These are phyloP conservation scores for Syrrhaptes paradoxus DNA, from an alignment of 2,113 vertebrate genomes.

Conservation along the genomic window DNA sequence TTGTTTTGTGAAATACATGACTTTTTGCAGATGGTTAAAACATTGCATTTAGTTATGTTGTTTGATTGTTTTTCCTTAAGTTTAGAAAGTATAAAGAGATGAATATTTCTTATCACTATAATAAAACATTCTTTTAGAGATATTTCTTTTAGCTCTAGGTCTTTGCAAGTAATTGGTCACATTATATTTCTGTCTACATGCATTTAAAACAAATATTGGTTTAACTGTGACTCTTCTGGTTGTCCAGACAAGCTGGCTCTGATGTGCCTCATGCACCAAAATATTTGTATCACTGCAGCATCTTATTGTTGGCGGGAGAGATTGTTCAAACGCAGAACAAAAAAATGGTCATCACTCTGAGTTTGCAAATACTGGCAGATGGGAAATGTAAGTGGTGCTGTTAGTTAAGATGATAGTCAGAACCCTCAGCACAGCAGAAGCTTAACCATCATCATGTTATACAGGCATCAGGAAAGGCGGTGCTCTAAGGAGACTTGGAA, in stretches of 20 bases:
- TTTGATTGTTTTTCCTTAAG: not conserved
- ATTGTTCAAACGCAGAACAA: not conserved
- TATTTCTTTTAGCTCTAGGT: rapidly evolving
- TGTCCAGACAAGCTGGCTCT: not conserved
- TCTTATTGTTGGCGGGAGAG: not conserved
- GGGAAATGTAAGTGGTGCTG: not conserved
- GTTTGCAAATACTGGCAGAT: not conserved
- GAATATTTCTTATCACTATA: not conserved
- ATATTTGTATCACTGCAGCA: not conserved
- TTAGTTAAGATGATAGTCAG: not conserved
- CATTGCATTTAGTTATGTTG: rapidly evolving
- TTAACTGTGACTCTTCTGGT: not conserved
- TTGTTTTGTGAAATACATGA: not conserved
- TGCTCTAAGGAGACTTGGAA: not conserved
- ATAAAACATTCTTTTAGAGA: not conserved
- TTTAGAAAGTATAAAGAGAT: not conserved
- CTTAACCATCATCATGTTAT: not conserved
- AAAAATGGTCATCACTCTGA: not conserved
- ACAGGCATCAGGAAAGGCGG: not conserved
- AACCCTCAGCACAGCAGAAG: not conserved
- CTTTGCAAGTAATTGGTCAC: not conserved
- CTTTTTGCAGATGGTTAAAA: not conserved
- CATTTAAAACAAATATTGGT: not conserved
- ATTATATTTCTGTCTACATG: not conserved
- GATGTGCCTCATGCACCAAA: not conserved